Conservation (phyloP, 2,797 vertebrate species). For the Loris lydekkerianus region DNA sequence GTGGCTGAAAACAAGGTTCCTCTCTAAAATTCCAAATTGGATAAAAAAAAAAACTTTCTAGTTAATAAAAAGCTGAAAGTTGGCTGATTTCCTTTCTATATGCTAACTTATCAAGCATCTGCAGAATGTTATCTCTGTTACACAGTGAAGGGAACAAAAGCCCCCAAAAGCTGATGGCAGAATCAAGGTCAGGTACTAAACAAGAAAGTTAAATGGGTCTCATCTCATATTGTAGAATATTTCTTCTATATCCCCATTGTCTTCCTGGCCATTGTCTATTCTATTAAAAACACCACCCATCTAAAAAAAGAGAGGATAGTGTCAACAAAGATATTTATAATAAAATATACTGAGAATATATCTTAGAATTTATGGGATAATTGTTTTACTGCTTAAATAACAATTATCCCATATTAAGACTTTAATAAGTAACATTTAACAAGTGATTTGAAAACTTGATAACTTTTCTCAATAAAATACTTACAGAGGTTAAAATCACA, state of each 20-base stretch:
- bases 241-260: neutral
- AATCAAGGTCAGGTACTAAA: neutral
- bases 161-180: neutral
- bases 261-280: neutral
- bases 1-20: neutral
- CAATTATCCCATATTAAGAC: neutral
- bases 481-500: neutral
- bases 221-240: neutral
- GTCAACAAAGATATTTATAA: constrained; percentile 74
- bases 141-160: neutral
- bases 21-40: neutral
- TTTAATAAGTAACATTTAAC: constrained; percentile 15
- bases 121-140: neutral
- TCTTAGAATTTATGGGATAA: constrained; percentile 62
- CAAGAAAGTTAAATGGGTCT: neutral
- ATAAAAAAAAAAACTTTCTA: neutral
- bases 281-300: neutral
- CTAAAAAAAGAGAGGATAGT: constrained; percentile 75
- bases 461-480: neutral
- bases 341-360: constrained; percentile 38
- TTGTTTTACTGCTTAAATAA: neutral
- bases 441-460: neutral
- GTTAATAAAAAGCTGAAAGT: neutral
- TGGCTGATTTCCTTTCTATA: neutral
- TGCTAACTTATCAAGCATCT: neutral